A percentile compares a stretch with the other conserved stretches of the same genome.
These are phyloP conservation scores for Hypanus sabinus DNA, from an alignment of 2,113 vertebrate genomes.

Conservation along the genomic window DNA sequence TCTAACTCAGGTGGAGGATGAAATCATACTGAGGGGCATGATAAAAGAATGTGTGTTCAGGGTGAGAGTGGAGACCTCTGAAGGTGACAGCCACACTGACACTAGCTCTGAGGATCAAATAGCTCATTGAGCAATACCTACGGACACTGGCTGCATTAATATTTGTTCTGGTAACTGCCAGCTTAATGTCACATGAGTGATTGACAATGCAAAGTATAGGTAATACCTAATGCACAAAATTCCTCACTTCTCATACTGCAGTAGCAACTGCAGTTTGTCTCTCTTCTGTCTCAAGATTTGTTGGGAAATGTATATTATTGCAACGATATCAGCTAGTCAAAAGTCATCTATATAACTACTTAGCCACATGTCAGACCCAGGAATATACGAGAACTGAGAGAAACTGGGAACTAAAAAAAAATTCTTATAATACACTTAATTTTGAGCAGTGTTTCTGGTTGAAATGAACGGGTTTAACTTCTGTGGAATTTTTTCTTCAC, in stretches of 20 bases:
- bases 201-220: not conserved
- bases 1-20: not conserved
- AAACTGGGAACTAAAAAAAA: not conserved
- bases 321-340: not conserved
- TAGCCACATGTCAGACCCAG: not conserved
- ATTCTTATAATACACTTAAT: not conserved
- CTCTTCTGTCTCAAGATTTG: not conserved
- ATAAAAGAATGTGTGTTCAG: not conserved
- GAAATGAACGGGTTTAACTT: not conserved
- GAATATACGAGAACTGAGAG: not conserved
- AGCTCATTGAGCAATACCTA: not conserved
- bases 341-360: no score
- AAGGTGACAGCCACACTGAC: not conserved
- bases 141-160: not conserved
- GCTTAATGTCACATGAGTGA: not conserved
- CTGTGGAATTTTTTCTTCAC: not conserved
- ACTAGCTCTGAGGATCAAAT: not conserved
- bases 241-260: not conserved
- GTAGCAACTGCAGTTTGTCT: not conserved
- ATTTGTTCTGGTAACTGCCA: not conserved
- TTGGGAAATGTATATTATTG: not conserved
- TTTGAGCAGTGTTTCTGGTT: not conserved
- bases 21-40: not conserved
- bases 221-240: not conserved
- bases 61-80: not conserved